Evolutionary conservation across 2,888 invertebrate species (phyloP), one percentile per base, ranked within the genome.

Genomic region (Caenorhabditis panamensis): DNA sequence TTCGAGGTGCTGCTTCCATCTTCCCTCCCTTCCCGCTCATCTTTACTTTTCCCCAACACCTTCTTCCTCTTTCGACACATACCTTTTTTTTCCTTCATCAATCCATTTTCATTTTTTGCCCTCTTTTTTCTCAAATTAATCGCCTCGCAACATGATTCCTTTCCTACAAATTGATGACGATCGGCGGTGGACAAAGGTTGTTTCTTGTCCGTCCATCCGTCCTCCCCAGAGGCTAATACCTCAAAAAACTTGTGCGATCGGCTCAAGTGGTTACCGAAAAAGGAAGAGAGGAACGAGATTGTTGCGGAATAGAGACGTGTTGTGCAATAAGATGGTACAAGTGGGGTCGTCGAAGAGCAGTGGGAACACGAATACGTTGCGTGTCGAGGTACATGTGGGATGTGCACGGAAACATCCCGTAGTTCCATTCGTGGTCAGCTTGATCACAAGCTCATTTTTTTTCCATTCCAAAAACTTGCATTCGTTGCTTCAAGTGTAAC

Each of bases 221-320:
- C 26, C 31, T 41, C 41, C 41, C 41, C 41, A 13, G 41, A 41
- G 41, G 41, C 47, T 64, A 73, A 73, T 73, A 59, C 66, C 75
- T 66, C 56, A 53, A 36, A 66, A 66, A 72, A 73, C 58, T 58
- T 51, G 26, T 44, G 54, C 31, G 36, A 20, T 36, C n/a, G 36
- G 31, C 44, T 61, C 66, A 75, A 75, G 75, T 53, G 66, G 59
- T 59, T 75, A 61, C 75, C 75, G 75, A 75, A 59, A 73, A 66
- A 37, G 66, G 44, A 64, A 73, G 47, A n/a, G 31, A 56, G 18
- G 54, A 56, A 31, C 24, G 28, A 31, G 56, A 72, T 28, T 51
- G 66, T 75, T 75, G 66, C 75, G 73, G 18, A 64, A 64, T 73
- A 20, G 20, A 24, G n/a, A 26, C 64, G 73, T 66, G 64, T 75